A percentile compares a stretch with the other conserved stretches of the same genome.
Evolutionary conservation across 1,140 invertebrate species (phyloP).

Genomic region (Aphelenchoides fujianensis): DNA sequence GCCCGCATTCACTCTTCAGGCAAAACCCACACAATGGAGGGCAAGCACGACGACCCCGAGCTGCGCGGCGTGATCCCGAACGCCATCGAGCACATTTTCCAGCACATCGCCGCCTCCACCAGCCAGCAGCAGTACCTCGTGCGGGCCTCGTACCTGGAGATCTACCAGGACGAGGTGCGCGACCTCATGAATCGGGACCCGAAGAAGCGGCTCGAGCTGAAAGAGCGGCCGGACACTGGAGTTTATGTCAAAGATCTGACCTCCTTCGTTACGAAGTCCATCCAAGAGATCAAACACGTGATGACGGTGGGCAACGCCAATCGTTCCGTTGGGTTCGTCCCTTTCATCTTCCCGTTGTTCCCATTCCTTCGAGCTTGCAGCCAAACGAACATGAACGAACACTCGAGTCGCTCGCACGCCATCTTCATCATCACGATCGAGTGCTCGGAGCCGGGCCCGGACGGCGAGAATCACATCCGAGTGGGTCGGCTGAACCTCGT

Average conservation of each 20-base stretch:
- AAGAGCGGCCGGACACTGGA: conserved; percentile 76
- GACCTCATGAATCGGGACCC: conserved; percentile 70
- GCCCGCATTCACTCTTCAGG: too few relatives aligned
- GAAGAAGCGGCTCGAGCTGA: conserved; percentile 68
- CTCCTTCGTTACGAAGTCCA: conserved; percentile 82
- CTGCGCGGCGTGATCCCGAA: conserved; percentile 83
- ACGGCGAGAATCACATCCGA: conserved; percentile 69
- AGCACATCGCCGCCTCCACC: conserved; percentile 78
- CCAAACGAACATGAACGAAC: conserved; percentile 98
- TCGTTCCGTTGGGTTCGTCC: conserved; percentile 71
- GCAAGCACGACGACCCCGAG: conserved; percentile 68
- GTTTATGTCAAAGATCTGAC: conserved; percentile 78
- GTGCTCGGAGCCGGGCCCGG: conserved; percentile 74
- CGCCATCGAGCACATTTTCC: conserved; percentile 92
- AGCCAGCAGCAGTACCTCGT: conserved; percentile 83
- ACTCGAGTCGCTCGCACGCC: conserved; percentile 93
- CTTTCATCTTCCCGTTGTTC: conserved; percentile 3
- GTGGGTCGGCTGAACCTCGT: conserved; percentile 82
- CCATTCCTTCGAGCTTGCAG: conserved; percentile 68
- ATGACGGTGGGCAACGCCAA: conserved; percentile 85
- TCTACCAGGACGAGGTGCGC: conserved; percentile 89
- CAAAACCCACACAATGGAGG: conserved; percentile 94
- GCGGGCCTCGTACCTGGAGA: conserved; percentile 85
- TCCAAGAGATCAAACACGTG: conserved; percentile 80
- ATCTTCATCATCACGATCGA: conserved; percentile 98